These are phyloP conservation scores for Gorsachius goisagi DNA, from an alignment of 2,113 vertebrate species.

Conservation along the genomic window DNA sequence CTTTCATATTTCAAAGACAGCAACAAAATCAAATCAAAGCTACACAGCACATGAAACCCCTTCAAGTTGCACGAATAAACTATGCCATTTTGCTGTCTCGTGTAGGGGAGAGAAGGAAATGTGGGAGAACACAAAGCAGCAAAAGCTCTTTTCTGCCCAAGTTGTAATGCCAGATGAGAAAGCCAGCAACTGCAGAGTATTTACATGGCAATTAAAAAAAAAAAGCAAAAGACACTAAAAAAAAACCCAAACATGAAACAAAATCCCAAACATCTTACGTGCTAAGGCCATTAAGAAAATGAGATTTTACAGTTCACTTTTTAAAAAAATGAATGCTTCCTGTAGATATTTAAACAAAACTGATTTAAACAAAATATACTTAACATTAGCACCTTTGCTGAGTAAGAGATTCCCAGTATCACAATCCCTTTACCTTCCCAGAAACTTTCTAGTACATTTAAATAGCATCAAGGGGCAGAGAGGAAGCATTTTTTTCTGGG, in stretches of 20 bases:
- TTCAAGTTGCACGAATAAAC: not conserved
- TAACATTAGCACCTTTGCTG: not conserved
- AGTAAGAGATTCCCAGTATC: constrained; percentile 12
- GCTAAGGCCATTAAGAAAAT: not conserved
- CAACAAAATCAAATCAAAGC: not conserved
- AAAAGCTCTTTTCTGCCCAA: not conserved
- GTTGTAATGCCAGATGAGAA: not conserved
- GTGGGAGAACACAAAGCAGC: not conserved
- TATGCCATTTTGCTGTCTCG: not conserved
- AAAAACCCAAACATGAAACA: not conserved
- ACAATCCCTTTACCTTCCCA: constrained; percentile 48
- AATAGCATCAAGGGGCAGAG: constrained; percentile 34
- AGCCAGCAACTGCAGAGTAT: not conserved
- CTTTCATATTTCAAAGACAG: not conserved
- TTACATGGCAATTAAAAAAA: not conserved
- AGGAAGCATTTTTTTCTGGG: constrained; percentile 7
- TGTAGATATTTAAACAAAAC: not conserved
- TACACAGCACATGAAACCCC: not conserved
- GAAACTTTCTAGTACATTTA: constrained; percentile 29
- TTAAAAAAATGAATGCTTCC: not conserved
- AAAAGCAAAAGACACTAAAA: not conserved
- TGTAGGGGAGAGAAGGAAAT: not conserved
- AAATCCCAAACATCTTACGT: not conserved
- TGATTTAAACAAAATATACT: not conserved
- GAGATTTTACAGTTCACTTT: not conserved